Conservation (phyloP, 2,113 vertebrate species). For the Amphilophus citrinellus region DNA sequence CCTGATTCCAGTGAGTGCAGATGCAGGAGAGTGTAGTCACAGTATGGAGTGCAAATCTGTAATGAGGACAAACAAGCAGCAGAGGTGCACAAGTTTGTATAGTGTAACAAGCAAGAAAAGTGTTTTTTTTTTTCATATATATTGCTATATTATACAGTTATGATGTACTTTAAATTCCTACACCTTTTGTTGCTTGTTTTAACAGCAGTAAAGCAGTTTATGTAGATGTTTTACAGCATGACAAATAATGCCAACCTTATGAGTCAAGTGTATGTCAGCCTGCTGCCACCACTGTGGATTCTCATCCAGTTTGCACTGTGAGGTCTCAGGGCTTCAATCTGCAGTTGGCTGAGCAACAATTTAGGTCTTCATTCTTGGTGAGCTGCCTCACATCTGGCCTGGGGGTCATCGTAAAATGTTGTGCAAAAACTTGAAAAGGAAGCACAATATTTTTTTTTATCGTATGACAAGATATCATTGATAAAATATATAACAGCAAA, state of each 20-base stretch:
- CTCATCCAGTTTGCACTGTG: slow-evolving; percentile 28
- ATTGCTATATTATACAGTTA: neutral
- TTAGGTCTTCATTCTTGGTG: neutral
- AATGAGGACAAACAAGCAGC: neutral
- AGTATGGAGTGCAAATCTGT: neutral
- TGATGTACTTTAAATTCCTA: neutral
- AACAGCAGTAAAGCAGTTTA: neutral
- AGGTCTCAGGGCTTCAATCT: slow-evolving; percentile 23
- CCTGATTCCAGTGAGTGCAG: neutral
- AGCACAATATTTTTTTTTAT: neutral
- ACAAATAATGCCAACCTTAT: neutral
- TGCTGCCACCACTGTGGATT: neutral
- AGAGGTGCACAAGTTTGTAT: neutral
- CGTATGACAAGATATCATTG: neutral
- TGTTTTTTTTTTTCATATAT: neutral
- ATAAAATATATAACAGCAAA: neutral
- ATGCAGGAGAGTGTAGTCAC: neutral
- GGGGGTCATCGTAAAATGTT: neutral
- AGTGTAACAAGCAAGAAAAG: neutral
- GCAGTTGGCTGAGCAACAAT: neutral
- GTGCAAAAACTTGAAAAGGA: neutral
- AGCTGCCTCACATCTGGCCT: neutral
- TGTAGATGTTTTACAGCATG: neutral
- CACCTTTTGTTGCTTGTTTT: neutral
- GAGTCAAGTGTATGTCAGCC: neutral